Percentiles rank a stretch among this genome's conserved stretches.
phyloP scores from a whole-genome alignment of 2,797 vertebrate species.

The Bradypus variegatus region DNA sequence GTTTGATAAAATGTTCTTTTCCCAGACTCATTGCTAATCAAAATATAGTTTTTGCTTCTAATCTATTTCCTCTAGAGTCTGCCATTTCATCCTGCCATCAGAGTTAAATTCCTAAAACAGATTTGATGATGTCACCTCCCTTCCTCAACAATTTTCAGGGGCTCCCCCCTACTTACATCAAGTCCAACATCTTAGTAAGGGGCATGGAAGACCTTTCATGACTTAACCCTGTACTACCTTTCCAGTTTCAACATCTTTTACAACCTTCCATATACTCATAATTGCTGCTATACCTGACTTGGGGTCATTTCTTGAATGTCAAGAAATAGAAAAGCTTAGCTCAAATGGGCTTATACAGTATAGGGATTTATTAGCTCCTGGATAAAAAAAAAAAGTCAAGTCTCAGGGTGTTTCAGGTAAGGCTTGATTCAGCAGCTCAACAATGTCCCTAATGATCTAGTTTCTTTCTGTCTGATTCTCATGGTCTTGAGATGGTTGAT shows the following conservation, averaged over 20 bases:
- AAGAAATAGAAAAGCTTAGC: not conserved
- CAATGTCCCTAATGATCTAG: not conserved
- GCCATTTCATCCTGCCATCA: not conserved
- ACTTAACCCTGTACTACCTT: not conserved
- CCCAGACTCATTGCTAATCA: slow-evolving; percentile 20
- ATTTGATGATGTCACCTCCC: not conserved
- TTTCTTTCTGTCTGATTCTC: not conserved
- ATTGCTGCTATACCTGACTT: not conserved
- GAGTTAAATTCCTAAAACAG: slow-evolving; percentile 17
- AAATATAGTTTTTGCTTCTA: not conserved
- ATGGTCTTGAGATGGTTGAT: not conserved
- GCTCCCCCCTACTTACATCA: not conserved
- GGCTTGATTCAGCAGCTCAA: slow-evolving; percentile 13
- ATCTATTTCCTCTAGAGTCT: not conserved
- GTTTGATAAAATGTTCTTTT: slow-evolving; percentile 33
- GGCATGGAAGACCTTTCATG: not conserved
- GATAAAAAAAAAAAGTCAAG: not conserved
- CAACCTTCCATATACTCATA: not conserved
- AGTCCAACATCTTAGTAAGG: not conserved
- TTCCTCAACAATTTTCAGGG: not conserved
- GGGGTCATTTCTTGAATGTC: not conserved
- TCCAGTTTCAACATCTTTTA: not conserved
- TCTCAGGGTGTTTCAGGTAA: not conserved
- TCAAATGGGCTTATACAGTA: not conserved
- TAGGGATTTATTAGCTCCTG: not conserved